Base-by-base conservation (phyloP, 2,797 vertebrate species). In the Chelmon rostratus region DNA sequence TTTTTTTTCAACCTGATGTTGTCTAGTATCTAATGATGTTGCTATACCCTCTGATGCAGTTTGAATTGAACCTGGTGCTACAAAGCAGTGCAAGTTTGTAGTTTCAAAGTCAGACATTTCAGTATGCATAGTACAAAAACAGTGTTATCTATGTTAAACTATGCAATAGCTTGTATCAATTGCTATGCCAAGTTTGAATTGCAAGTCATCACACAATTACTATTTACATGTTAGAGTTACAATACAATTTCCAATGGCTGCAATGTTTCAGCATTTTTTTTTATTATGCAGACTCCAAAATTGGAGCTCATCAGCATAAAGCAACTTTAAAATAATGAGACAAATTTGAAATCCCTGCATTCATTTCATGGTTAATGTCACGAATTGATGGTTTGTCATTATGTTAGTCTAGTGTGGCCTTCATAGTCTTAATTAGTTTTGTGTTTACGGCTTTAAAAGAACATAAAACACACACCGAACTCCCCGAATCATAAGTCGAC, bases 1-100 rank as follows among this genome's bases (percentile, higher is more conserved):
- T 42, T 42, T 4, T 50, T 79, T 63, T 42, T 70, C 67, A 54
- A 91, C 93, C 90, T 94, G 91, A 91, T 88, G 77, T 92, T 87
- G 50, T 92, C 80, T 90, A 81, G 57, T 78, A 78, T 82, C 73
- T 81, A 86, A 85, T 86, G 69, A 83, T 81, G 80, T 84, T 85
- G 68, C 78, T 81, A 80, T 83, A 79, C 58, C 11, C n/a, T 83
- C 76, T 86, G 67, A 88, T 90, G 82, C 65, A 84, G 73, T 90
- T 85, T 84, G 68, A 92, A 68, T 89, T 90, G 81, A 91, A 92
- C 83, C 78, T 76, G 76, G 86, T 87, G 81, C 90, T 91, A 91
- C 86, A 93, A 92, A 94, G 92, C 93, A 93, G 91, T 93, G 92
- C 90, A 92, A 90, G 76, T 93, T 87, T 86, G 73, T 85, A 86